Evolutionary conservation across 2,113 vertebrate genomes (phyloP).

Genomic region (Callospermophilus lateralis): DNA sequence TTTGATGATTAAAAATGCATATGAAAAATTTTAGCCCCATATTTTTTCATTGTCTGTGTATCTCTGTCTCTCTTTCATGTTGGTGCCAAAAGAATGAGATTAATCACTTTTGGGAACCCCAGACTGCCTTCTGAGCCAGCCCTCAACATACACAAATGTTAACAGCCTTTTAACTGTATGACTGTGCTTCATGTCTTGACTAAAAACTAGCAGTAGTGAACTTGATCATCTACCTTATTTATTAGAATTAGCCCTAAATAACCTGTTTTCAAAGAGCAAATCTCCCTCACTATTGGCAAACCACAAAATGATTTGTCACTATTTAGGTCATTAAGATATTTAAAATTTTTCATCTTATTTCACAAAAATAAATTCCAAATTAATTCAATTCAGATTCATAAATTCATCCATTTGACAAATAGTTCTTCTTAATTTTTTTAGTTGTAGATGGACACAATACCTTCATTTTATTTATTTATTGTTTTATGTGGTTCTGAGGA

Average conservation of each 20-base stretch:
- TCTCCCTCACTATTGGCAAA: background rate
- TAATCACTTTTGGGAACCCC: slow-evolving; percentile 13
- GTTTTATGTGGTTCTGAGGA: too few relatives aligned
- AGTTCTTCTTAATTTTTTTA: background rate
- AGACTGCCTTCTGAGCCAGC: background rate
- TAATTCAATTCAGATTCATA: slow-evolving; percentile 43
- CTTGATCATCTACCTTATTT: background rate
- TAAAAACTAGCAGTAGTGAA: background rate
- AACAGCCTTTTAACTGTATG: slow-evolving; percentile 8
- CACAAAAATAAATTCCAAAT: slow-evolving; percentile 16
- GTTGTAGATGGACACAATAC: too few relatives aligned
- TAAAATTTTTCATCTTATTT: background rate
- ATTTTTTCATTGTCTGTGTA: background rate
- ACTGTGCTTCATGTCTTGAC: slow-evolving; percentile 18
- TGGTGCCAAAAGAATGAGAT: background rate
- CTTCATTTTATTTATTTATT: too few relatives aligned
- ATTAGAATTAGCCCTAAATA: slow-evolving; percentile 52
- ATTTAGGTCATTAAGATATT: background rate
- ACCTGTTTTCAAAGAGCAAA: slow-evolving; percentile 33
- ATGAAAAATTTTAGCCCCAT: background rate
- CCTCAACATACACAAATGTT: background rate
- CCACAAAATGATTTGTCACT: background rate
- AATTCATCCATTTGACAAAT: slow-evolving; percentile 29
- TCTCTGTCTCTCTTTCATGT: background rate
- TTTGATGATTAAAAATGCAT: slow-evolving; percentile 10